Evolutionary conservation across 2,797 vertebrate genomes (phyloP), one percentile per base, ranked within the genome.

Genomic region (Lutjanus campechanus): DNA sequence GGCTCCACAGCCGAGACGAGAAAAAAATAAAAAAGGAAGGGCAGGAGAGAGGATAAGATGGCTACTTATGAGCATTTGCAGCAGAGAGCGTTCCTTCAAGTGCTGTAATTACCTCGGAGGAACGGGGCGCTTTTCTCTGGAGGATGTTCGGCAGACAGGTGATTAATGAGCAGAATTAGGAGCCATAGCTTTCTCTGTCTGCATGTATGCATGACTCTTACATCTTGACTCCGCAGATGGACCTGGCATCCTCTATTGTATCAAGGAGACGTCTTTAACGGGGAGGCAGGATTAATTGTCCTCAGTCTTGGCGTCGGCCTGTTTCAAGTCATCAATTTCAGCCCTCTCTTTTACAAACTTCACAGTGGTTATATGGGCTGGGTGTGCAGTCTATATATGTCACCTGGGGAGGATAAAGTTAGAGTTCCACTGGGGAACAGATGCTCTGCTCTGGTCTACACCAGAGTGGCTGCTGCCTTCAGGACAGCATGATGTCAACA

Each of bases 151-250:
- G 73, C 68, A 80, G 88, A 91, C 91, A 89, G 86, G 88, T 92
- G 92, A 93, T 94, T 90, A 92, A 93, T 92, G 91, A 88, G 85
- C 82, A 78, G 85, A 88, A 93, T 92, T 91, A 90, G 83, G 79
- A 88, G 81, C 83, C 69, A 16, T 67, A 76, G 82, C 75, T 81
- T 73, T 85, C 76, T 61, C 85, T 81, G 85, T 80, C 82, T 71
- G 78, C 83, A 77, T 84, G 76, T 79, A 85, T 77, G 79, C 84
- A 79, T 69, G 82, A 71, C 80, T 77, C 81, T 69, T 81, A 87
- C 74, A 87, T 85, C 67, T 70, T 68, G 68, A 77, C 90, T 90
- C 46, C 73, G 66, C 81, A 81, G 79, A 86, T 59, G 72, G 85
- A 89, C 67, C 84, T 56, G 68, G 73, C 83, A 80, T 65, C 71